phyloP scores from a whole-genome alignment of 64 coral and sea anemone species.

The Pocillopora verrucosa region DNA sequence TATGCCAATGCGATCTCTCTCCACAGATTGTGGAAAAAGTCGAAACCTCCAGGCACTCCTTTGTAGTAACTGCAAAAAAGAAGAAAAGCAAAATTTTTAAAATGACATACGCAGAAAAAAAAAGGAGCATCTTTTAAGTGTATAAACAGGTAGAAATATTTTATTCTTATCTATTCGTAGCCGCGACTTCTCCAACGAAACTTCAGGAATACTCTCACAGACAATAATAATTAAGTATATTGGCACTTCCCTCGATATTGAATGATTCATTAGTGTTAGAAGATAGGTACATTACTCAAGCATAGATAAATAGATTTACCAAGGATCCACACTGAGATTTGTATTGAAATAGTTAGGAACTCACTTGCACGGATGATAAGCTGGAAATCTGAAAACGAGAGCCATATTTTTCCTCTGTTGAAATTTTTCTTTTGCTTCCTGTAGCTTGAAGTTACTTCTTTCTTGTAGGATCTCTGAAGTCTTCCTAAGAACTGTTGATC shows the following conservation, averaged over 20 bases:
- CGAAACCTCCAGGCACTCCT: neutral
- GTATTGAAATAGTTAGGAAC: neutral
- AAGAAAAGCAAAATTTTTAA: neutral
- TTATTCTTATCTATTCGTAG: too few relatives aligned
- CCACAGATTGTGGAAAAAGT: constrained; percentile 2
- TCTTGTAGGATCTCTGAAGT: neutral
- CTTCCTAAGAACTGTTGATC: neutral
- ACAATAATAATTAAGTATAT: too few relatives aligned
- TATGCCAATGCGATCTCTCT: neutral
- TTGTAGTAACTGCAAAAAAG: neutral
- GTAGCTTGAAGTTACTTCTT: neutral
- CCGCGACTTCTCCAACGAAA: too few relatives aligned
- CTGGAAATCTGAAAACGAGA: constrained; percentile 33
- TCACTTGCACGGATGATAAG: constrained; percentile 10
- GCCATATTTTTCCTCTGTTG: neutral
- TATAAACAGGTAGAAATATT: too few relatives aligned
- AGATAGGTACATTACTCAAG: too few relatives aligned
- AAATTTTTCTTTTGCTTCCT: neutral
- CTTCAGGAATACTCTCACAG: too few relatives aligned
- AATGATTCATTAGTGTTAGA: too few relatives aligned
- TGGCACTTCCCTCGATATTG: too few relatives aligned
- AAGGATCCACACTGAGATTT: neutral
- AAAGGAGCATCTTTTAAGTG: too few relatives aligned
- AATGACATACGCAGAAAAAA: neutral
- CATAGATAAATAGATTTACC: too few relatives aligned